Base-by-base conservation (phyloP, 2,797 vertebrate genomes). In the Cyclura pinguis region DNA sequence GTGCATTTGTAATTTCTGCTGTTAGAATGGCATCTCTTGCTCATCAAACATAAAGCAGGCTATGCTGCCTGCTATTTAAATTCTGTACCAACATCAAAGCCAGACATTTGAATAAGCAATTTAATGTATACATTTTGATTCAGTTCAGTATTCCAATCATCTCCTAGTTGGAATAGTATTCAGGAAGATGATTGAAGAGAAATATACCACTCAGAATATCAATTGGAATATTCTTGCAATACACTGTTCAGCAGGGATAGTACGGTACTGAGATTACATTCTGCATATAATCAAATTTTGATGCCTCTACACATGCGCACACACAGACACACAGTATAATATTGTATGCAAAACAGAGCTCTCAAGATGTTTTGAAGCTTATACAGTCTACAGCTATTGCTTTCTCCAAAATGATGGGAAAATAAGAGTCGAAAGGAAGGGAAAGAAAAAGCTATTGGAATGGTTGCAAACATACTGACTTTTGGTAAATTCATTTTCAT, bases 81-180 rank as follows among this genome's bases (percentile, higher is more conserved):
- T 97, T 97, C 93, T 93, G 95, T 96, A 94, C 94, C 95, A 96
- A 96, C 96, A 96, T 96, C 96, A 97, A 96, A 96, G 96, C 94
- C 94, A 97, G 94, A 95, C 96, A 96, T 97, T 95, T 97, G 97
- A 97, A 97, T 97, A 97, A 96, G 95, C 95, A 97, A 97, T 97
- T 96, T 97, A 97, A 97, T 96, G 94, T 96, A 97, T 94, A 97
- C 89, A 97, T 97, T 97, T 97, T 97, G 96, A 97, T 97, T 97
- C 97, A 95, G 93, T 95, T 97, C 96, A 92, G 94, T 96, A 95
- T 97, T 96, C 96, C 96, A 95, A 96, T 97, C 96, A 38, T 96
- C 94, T 97, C 94, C 93, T 94, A 92, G 95, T 95, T 96, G 92
- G 93, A 97, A 96, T 96, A 97, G 95, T 96, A 97, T 97, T 97